These are phyloP conservation scores for Centropyge bicolor DNA, from an alignment of 2,797 vertebrate species.

Conservation along the genomic window DNA sequence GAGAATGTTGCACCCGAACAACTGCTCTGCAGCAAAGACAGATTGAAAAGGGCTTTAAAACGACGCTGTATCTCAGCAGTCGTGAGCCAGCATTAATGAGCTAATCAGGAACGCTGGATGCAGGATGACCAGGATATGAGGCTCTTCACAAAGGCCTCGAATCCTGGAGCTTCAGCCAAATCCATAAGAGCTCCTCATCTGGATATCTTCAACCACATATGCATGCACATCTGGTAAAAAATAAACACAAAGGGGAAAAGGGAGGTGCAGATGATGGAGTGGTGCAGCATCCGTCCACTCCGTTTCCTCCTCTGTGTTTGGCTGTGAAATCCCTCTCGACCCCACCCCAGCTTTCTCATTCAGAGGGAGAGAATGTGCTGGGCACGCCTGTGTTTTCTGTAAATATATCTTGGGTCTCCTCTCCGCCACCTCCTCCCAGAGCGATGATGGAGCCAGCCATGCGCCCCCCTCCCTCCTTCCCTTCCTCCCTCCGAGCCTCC, in stretches of 20 bases:
- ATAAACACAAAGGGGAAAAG: conserved; percentile 60
- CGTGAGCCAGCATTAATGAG: not conserved
- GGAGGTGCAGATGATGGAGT: conserved; percentile 70
- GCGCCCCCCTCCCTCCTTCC: not conserved
- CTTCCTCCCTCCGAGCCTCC: conserved; percentile 10
- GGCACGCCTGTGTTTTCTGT: conserved; percentile 66
- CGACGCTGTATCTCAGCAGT: not conserved
- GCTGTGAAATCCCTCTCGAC: conserved; percentile 39
- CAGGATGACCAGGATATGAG: conserved; percentile 16
- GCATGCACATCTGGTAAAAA: conserved; percentile 42
- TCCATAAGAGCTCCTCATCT: not conserved
- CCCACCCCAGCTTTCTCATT: conserved; percentile 46
- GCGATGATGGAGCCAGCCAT: conserved; percentile 16
- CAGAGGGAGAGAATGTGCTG: conserved; percentile 36
- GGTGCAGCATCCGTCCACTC: conserved; percentile 48
- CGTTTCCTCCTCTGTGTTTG: conserved; percentile 56
- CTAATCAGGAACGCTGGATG: not conserved
- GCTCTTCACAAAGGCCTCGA: not conserved
- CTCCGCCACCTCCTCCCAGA: conserved; percentile 39
- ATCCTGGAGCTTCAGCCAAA: conserved; percentile 11
- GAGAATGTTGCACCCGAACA: not conserved
- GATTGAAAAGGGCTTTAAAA: not conserved
- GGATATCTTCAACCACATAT: conserved; percentile 8
- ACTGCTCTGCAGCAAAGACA: not conserved
- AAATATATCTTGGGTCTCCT: conserved; percentile 62